These are phyloP conservation scores for Pantelozetes paolii DNA, from an alignment of 2,888 invertebrate genomes.

Conservation along the genomic window DNA sequence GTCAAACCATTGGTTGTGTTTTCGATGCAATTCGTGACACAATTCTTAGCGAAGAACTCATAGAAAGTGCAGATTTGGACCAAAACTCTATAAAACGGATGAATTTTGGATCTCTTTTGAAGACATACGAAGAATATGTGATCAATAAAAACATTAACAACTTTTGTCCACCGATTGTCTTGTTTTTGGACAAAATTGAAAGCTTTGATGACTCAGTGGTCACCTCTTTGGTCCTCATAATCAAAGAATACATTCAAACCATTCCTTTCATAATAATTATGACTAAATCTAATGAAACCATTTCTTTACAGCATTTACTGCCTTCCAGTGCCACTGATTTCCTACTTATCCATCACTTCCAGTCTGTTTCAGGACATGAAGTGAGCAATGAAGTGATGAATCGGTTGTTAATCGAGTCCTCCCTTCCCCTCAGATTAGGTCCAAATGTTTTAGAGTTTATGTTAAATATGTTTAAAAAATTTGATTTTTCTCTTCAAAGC, in stretches of 20 bases:
- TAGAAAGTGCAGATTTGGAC: conserved; percentile 1
- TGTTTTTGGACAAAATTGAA: conserved; percentile 27
- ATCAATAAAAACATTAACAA: neutral
- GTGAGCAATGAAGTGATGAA: neutral
- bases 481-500: conserved; percentile 24
- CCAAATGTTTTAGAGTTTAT: conserved; percentile 29
- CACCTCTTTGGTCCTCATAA: conserved; percentile 41
- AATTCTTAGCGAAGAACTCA: conserved; percentile 21
- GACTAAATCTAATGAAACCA: conserved; percentile 9
- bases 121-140: conserved; percentile 16
- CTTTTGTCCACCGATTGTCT: conserved; percentile 25
- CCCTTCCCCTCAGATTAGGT: conserved; percentile 15
- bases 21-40: conserved; percentile 1
- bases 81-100: neutral
- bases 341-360: neutral
- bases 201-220: conserved; percentile 20
- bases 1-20: neutral
- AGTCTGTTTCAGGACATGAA: neutral
- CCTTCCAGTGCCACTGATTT: conserved; percentile 27
- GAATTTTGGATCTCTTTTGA: neutral
- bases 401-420: neutral
- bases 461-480: conserved; percentile 10
- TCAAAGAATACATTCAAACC: conserved; percentile 46
- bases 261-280: conserved; percentile 21
- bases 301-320: conserved; percentile 22